Base-by-base conservation (phyloP, 2,888 invertebrate genomes). In the Ryuthela nishihirai region DNA sequence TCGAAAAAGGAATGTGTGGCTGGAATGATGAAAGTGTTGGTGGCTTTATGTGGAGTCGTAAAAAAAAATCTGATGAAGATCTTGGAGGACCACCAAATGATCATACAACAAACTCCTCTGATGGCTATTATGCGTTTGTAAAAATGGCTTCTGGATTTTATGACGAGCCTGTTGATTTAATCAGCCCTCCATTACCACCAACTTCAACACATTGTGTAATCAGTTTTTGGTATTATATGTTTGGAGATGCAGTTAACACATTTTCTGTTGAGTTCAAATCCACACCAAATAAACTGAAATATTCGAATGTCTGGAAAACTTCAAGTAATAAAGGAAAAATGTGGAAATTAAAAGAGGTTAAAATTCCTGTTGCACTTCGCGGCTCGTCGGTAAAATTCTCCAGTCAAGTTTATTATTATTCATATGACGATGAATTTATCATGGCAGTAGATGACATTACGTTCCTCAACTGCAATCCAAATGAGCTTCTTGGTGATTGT, bases 401-500 rank as follows among this genome's bases (percentile, higher is more conserved):
- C 7, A 53, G 53, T 21, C 23, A 24, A 3, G 49, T 49, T 49
- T 10, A 9, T 3, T 25, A 18, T 17, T 40, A 10, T 4, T 21
- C 23, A 4, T 40, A n/a, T 6, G 17, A 18, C 10, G 38, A 43
- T 1, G 9, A 34, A 1, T 26, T 25, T 25, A 44, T 17, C 7
- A 20, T 53, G 17, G 53, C 52, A 12, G 45, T 64, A 20, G 58
- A 59, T 48, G 65, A 61, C 20, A 54, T 64, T 6, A 29, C 9
- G 4, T 65, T 65, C 24, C 12, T 56, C 20, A 41, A 64, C 40
- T 65, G 65, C 18, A 62, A 65, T 32, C 61, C 65, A 10, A 65
- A 65, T 26, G 32, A 47, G 21, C 46, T 60, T n/a, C 21, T 49
- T 21, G 64, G 32, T 9, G 61, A 65, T 21, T 65, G 65, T 46